Evolutionary conservation across 2,797 vertebrate species (phyloP).

Genomic region (Muscicapa comitata): DNA sequence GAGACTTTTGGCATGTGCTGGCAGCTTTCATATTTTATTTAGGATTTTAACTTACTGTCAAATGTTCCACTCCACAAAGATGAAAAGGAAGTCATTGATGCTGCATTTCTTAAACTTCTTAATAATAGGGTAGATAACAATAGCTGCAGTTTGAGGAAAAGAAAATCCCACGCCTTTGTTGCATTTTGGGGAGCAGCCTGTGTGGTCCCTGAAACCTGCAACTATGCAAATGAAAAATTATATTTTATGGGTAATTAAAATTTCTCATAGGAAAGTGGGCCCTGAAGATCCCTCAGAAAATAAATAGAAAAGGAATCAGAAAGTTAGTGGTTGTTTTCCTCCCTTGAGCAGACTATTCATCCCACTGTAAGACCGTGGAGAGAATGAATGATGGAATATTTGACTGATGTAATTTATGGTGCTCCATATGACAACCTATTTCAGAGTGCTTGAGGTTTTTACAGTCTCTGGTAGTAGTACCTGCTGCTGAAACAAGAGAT

Average conservation of each 20-base stretch:
- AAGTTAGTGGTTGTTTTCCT: slow-evolving; percentile 18
- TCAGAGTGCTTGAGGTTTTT: slow-evolving; percentile 71
- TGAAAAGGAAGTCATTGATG: slow-evolving; percentile 47
- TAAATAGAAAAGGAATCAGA: slow-evolving; percentile 52
- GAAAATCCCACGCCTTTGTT: neutral
- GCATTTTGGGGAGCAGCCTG: neutral
- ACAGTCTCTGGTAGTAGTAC: slow-evolving; percentile 67
- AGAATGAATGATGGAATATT: slow-evolving; percentile 68
- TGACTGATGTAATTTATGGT: slow-evolving; percentile 74
- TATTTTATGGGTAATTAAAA: slow-evolving; percentile 50
- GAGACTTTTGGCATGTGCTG: slow-evolving; percentile 28
- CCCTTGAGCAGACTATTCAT: slow-evolving; percentile 55
- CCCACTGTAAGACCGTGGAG: neutral
- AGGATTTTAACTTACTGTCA: slow-evolving; percentile 47
- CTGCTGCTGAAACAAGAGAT: slow-evolving; percentile 77
- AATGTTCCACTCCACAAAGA: slow-evolving; percentile 22
- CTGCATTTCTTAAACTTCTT: slow-evolving; percentile 33
- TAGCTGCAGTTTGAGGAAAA: neutral
- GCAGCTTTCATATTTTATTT: slow-evolving; percentile 62
- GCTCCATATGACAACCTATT: slow-evolving; percentile 69
- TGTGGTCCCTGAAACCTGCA: neutral
- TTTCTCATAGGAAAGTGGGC: neutral
- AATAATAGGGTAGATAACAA: slow-evolving; percentile 23
- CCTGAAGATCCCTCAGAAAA: slow-evolving; percentile 1
- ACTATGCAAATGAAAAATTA: neutral